phyloP scores from a whole-genome alignment of 2,113 vertebrate species.

The Salminus brasiliensis region DNA sequence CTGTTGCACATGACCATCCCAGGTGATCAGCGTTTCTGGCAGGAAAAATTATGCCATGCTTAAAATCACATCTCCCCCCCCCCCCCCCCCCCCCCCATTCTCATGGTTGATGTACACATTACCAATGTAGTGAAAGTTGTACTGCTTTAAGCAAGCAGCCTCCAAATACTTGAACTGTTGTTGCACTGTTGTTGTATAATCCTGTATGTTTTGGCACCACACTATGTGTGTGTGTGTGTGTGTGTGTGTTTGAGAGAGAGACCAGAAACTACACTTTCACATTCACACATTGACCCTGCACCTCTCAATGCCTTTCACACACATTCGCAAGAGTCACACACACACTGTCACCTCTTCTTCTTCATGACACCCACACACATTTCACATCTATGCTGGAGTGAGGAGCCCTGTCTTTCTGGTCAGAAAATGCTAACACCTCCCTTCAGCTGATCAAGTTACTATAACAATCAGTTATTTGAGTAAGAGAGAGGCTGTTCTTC shows the following conservation, averaged over 20 bases:
- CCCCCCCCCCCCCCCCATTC: too few relatives aligned
- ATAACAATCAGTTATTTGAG: neutral
- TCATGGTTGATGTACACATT: too few relatives aligned
- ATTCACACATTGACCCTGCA: neutral
- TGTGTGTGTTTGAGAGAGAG: neutral
- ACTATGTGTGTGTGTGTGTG: neutral
- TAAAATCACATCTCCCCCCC: too few relatives aligned
- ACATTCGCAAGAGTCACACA: neutral
- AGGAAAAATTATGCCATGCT: too few relatives aligned
- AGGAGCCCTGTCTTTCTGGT: neutral
- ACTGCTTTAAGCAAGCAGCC: neutral
- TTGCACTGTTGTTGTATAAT: too few relatives aligned
- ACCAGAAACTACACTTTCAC: neutral
- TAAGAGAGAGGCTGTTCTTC: neutral
- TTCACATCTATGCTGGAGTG: neutral
- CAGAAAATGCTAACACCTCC: neutral
- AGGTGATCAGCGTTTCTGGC: too few relatives aligned
- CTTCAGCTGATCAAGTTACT: conserved; percentile 19
- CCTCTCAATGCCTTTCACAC: neutral
- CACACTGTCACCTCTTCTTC: neutral
- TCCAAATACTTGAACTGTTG: neutral
- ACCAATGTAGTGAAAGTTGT: too few relatives aligned
- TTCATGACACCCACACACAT: neutral
- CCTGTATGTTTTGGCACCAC: neutral
- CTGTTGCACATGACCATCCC: too few relatives aligned